Base-by-base conservation (phyloP, 92 coral and sea anemone genomes). In the Parazoanthus darwini region DNA sequence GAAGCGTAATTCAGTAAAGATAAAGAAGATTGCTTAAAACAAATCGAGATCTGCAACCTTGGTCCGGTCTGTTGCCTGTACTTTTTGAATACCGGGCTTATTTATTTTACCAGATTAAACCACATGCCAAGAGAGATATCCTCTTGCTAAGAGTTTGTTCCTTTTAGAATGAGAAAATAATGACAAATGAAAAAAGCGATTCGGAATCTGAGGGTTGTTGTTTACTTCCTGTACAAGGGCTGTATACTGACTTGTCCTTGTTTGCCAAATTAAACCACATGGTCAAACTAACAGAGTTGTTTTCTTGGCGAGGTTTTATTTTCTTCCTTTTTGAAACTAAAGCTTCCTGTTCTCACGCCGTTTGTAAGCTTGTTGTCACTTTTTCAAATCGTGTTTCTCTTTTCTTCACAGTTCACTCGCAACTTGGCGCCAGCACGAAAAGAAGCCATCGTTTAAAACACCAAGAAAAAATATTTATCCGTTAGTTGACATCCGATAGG, bases 271-370 rank as follows among this genome's bases (percentile, higher is more conserved):
- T 16, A 18, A 76, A 76, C 80, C 80, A 42, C 80, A 76, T 39
- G 7, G 39, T 20, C 78, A 3, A 15, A 74, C 44, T 39, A 18
- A 51, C 82, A 8, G 82, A 25, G 48, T 23, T 39, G 9, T 4
- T 63, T 38, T 22, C 74, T 58, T 58, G 85, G 51, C 72, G 26
- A 16, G 26, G 48, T 0, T 63, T 13, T 36, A 44, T 67, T 83
- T 70, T 79, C 87, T 83, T 83, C 65, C 78, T 20, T 46, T 70
- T 51, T 84, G 46, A 42, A 76, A 76, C 13, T 18, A 37, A 8
- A 8, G 39, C 78, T 35, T 74, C 86, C 78, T 82, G 75, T 82
- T 84, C 87, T 84, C 87, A 84, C 78, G 79, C 43, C 78, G 70
- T 48, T 82, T 35, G 25, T 43, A 18, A 10, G 25, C 66, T 84